Conservation (phyloP, 2,888 invertebrate species). For the Drosophila phalerata region DNA sequence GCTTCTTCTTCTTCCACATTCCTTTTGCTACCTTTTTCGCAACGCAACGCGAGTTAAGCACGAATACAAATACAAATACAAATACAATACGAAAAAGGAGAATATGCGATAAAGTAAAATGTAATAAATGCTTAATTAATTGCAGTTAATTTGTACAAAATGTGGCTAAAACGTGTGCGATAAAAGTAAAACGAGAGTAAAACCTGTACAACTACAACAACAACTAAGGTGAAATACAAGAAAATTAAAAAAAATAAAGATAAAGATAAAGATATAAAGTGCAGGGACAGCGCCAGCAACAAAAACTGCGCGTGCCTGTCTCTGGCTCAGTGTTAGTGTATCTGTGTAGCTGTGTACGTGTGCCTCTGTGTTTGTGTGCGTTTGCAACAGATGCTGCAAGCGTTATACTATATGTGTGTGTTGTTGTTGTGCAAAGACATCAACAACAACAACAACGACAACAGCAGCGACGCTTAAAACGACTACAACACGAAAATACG, state of each 20-base stretch:
- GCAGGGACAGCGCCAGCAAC: conserved; percentile 46
- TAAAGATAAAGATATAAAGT: conserved; percentile 31
- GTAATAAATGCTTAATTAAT: conserved; percentile 51
- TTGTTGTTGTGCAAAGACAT: conserved; percentile 58
- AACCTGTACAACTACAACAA: conserved; percentile 25
- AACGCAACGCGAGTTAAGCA: conserved; percentile 30
- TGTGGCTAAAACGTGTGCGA: conserved; percentile 67
- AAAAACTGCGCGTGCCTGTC: conserved; percentile 65
- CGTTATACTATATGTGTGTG: conserved; percentile 41
- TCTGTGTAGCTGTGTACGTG: conserved; percentile 20
- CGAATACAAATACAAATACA: conserved; percentile 16
- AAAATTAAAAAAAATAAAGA: conserved; percentile 7
- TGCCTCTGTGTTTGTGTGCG: conserved; percentile 33
- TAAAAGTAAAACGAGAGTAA: conserved; percentile 51
- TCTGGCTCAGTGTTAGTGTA: conserved; percentile 37
- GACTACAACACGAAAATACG: conserved; percentile 39
- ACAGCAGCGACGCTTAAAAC: conserved; percentile 36
- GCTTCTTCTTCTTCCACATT: conserved; percentile 24
- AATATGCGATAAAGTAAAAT: conserved; percentile 25
- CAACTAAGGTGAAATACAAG: conserved; percentile 15
- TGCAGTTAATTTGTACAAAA: conserved; percentile 67
- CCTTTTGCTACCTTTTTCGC: conserved; percentile 32
- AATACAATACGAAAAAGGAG: conserved; percentile 7
- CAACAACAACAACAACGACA: conserved; percentile 18
- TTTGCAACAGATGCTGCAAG: conserved; percentile 66